Evolutionary conservation across 37 sponge, comb jelly and placozoan species (phyloP), one percentile per base, ranked within the genome.

Genomic region (Bolinopsis microptera): DNA sequence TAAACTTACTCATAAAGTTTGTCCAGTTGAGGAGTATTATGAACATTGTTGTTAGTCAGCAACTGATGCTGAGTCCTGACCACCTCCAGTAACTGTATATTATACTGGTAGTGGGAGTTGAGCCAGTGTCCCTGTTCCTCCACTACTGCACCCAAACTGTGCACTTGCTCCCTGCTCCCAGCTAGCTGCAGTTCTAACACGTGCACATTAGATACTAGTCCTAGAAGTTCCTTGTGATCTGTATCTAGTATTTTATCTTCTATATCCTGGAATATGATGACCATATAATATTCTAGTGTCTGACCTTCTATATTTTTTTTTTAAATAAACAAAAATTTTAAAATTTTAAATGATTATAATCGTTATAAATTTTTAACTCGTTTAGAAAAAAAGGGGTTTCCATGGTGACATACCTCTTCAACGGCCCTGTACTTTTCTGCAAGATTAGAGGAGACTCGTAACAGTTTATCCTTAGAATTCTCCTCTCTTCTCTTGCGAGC

Each of bases 81-180:
- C 38, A 80, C 38, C 37, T 80, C 82, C 37, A 80, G 30, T 22
- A 80, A 36, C 37, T 36, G 32, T 8, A 32, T 3, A 13, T 80
- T 70, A 2, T 22, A 28, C 30, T 70, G 74, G 25, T 70, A 3
- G 25, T 70, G 74, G 3, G 74, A 70, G 28, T 70, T 70, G 28
- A 70, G 16, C 25, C 26, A 70, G 74, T 70, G 74, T 26, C 74
- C 74, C 74, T 70, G 82, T 33, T 80, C 82, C 82, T 80, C 82
- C 23, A 36, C 38, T 1, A 80, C 36, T 33, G 35, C 22, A 8
- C 37, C 16, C 30, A 80, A 36, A 30, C 37, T 5, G 5, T 28
- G 21, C 16, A 32, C 30, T 5, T 80, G 36, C 36, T 18, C 37
- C 82, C 30, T 2, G 8, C 8, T 0, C 30, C 16, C 82, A 2